phyloP scores from a whole-genome alignment of 1,140 invertebrate genomes.

The Papilio glaucus region DNA sequence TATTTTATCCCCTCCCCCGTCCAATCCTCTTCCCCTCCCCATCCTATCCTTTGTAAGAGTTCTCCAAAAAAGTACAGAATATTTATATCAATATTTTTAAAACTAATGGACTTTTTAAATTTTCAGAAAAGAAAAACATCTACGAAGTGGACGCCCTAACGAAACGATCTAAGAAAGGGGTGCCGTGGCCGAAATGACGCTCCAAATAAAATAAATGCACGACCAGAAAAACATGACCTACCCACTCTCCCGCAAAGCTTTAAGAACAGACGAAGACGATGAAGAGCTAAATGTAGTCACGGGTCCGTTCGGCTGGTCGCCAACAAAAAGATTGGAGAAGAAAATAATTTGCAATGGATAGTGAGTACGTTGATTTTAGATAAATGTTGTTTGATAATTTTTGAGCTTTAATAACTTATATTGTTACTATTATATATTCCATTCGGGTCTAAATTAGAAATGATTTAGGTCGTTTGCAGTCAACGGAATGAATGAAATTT shows the following conservation, averaged over 20 bases:
- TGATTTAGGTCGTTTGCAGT: no score
- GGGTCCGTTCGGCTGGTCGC: conserved; percentile 50
- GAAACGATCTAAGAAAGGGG: conserved; percentile 71
- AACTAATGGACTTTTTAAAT: no score
- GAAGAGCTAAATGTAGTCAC: conserved; percentile 28
- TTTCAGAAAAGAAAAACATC: conserved; percentile 59
- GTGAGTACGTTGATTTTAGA: not conserved
- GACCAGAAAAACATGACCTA: conserved; percentile 48
- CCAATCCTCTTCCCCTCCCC: no score
- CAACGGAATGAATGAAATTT: no score
- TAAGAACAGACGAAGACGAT: conserved; percentile 40
- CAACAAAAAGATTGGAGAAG: conserved; percentile 41
- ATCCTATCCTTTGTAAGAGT: no score
- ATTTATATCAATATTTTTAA: no score
- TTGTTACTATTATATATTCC: no score
- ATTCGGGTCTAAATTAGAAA: no score
- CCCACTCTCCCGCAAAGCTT: conserved; percentile 38
- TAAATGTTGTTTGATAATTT: not conserved
- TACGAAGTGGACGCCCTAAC: conserved; percentile 61
- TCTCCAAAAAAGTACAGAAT: no score
- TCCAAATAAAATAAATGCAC: conserved; percentile 74
- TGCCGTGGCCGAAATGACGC: conserved; percentile 74
- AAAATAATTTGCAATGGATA: conserved; percentile 36
- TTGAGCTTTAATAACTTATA: conserved; percentile 25
- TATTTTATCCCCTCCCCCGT: no score